phyloP scores from a whole-genome alignment of 1,140 invertebrate species.

The Hycleus cichorii region DNA sequence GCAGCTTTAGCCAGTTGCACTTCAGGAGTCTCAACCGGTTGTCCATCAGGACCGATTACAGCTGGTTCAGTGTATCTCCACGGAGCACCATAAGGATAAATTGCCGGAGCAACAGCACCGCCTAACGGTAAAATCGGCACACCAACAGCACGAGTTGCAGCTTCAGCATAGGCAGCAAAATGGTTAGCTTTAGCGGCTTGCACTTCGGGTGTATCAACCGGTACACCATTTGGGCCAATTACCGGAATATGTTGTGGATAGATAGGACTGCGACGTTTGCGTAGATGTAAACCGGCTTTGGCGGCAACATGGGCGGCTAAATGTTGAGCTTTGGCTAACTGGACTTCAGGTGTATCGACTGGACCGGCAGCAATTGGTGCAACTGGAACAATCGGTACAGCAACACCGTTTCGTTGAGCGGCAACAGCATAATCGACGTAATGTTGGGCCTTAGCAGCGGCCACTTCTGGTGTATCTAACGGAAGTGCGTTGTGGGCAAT shows the following conservation, averaged over 20 bases:
- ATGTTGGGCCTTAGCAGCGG: slow-evolving; percentile 54
- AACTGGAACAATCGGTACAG: slow-evolving; percentile 32
- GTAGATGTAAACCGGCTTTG: not conserved
- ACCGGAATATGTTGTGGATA: slow-evolving; percentile 43
- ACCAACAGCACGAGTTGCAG: slow-evolving; percentile 42
- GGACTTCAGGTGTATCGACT: slow-evolving; percentile 44
- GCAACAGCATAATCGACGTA: slow-evolving; percentile 52
- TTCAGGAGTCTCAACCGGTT: slow-evolving; percentile 46
- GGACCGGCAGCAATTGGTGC: slow-evolving; percentile 18
- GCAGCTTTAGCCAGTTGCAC: slow-evolving; percentile 53
- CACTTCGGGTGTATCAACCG: slow-evolving; percentile 53
- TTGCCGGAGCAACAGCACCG: slow-evolving; percentile 4
- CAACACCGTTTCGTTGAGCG: slow-evolving; percentile 41
- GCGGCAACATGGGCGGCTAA: slow-evolving; percentile 19
- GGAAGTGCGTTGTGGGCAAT: slow-evolving; percentile 40
- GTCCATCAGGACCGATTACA: slow-evolving; percentile 30
- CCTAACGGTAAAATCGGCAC: not conserved
- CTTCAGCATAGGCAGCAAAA: slow-evolving; percentile 40
- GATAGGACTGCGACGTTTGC: slow-evolving; percentile 28
- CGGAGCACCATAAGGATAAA: slow-evolving; percentile 1
- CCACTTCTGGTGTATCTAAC: slow-evolving; percentile 56
- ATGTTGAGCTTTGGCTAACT: slow-evolving; percentile 31
- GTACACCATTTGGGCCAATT: slow-evolving; percentile 46
- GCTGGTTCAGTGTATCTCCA: slow-evolving; percentile 1
- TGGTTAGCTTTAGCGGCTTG: slow-evolving; percentile 53